A percentile compares a stretch with the other conserved stretches of the same genome.
These are phyloP conservation scores for Napeogenes sylphis DNA, from an alignment of 2,888 invertebrate species.

Conservation along the genomic window DNA sequence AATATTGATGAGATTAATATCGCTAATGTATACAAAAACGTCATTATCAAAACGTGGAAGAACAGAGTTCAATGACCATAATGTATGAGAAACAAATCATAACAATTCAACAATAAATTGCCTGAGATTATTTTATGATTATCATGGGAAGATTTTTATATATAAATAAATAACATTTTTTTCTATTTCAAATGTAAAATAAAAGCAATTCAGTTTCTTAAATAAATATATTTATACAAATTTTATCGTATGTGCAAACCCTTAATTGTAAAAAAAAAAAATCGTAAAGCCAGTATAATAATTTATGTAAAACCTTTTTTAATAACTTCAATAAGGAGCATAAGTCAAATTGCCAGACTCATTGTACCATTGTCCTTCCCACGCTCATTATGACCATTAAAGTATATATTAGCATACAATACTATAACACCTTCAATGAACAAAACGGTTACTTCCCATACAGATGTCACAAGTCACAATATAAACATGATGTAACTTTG, in stretches of 20 bases:
- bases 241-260: background rate
- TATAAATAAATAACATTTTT: background rate
- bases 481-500: slow-evolving; percentile 2
- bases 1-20: background rate
- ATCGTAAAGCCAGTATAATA: too few species aligned
- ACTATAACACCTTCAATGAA: slow-evolving; percentile 54
- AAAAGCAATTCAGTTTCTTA: too few species aligned
- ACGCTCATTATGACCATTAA: slow-evolving; percentile 56
- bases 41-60: slow-evolving; percentile 41
- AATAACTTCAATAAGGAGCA: slow-evolving; percentile 8
- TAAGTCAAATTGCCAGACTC: slow-evolving; percentile 16
- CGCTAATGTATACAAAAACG: slow-evolving; percentile 24
- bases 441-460: slow-evolving; percentile 57
- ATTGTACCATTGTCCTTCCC: slow-evolving; percentile 41
- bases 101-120: slow-evolving; percentile 21
- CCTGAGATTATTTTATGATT: slow-evolving; percentile 12
- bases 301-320: background rate
- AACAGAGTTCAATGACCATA: slow-evolving; percentile 48
- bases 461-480: background rate
- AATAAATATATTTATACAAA: too few species aligned
- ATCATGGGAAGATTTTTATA: slow-evolving; percentile 12
- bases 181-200: too few species aligned
- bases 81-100: slow-evolving; percentile 31
- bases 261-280: background rate
- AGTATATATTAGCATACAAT: slow-evolving; percentile 67